These are phyloP conservation scores for Liodrosophila aerea DNA, from an alignment of 2,888 invertebrate genomes.

Conservation along the genomic window DNA sequence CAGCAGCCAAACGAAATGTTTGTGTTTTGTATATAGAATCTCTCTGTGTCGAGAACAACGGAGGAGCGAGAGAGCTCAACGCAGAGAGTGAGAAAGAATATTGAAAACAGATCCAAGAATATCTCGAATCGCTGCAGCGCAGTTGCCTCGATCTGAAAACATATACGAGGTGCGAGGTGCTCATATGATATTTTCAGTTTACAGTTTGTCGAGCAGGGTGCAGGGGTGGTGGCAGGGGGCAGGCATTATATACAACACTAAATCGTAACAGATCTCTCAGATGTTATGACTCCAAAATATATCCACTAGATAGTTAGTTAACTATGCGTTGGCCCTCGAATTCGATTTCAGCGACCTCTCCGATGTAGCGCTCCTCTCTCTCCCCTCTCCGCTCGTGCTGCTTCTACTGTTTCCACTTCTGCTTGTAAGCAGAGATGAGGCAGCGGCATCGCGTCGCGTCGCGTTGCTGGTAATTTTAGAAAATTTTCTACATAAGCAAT, in stretches of 20 bases:
- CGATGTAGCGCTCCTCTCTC: conserved; percentile 17
- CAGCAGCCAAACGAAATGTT: conserved; percentile 39
- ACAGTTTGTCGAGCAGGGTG: not conserved
- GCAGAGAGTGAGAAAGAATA: conserved; percentile 27
- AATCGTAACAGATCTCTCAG: too few relatives aligned
- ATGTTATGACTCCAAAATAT: too few relatives aligned
- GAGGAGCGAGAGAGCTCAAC: conserved; percentile 21
- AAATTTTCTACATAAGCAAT: conserved; percentile 57
- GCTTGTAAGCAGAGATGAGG: conserved; percentile 23
- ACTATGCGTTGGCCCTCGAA: conserved; percentile 37
- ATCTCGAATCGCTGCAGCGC: conserved; percentile 75
- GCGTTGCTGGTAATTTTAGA: conserved; percentile 64
- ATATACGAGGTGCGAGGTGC: conserved; percentile 50
- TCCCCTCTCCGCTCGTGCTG: conserved; percentile 16
- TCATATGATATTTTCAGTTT: not conserved
- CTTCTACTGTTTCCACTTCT: not conserved
- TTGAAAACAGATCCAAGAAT: conserved; percentile 82
- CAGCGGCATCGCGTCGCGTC: conserved; percentile 8
- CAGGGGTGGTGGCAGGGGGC: not conserved
- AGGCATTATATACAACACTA: too few relatives aligned
- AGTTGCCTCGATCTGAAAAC: conserved; percentile 60
- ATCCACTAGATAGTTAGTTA: conserved; percentile 1
- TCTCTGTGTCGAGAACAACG: conserved; percentile 42
- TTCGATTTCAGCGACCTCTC: conserved; percentile 38
- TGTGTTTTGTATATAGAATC: conserved; percentile 71